Conservation (phyloP, 2,113 vertebrate species). For the Eclectus roratus region DNA sequence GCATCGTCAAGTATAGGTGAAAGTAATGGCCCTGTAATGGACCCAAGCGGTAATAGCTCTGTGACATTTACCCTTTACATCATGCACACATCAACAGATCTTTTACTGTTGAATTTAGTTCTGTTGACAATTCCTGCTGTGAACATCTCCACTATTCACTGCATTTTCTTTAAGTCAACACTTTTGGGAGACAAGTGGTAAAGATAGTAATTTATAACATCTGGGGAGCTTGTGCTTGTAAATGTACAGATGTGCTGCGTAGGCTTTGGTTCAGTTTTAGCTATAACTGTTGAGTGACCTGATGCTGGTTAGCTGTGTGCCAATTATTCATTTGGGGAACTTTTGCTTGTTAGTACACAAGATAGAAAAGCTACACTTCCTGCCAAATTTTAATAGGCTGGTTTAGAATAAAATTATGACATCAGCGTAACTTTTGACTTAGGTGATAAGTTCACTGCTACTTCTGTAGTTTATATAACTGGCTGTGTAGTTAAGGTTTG, state of each 20-base stretch:
- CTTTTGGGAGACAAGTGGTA: slow-evolving; percentile 48
- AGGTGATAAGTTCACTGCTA: background rate
- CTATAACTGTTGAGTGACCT: background rate
- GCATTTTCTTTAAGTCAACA: slow-evolving; percentile 50
- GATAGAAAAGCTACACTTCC: background rate
- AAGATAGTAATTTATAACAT: slow-evolving; percentile 61
- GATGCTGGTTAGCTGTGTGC: background rate
- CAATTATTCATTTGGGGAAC: slow-evolving; percentile 4
- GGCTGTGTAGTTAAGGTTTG: background rate
- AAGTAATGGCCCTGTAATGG: background rate
- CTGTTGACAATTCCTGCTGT: slow-evolving; percentile 65
- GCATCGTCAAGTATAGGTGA: background rate
- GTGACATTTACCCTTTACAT: slow-evolving; percentile 19
- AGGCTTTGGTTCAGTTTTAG: background rate
- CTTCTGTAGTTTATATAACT: background rate
- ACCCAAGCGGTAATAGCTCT: background rate
- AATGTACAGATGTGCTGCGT: slow-evolving; percentile 25
- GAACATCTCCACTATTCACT: slow-evolving; percentile 57
- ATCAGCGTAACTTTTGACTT: background rate
- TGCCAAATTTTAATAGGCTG: background rate
- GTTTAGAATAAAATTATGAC: background rate
- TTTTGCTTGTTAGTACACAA: background rate
- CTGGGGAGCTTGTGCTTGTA: slow-evolving; percentile 38
- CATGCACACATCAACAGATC: slow-evolving; percentile 3
- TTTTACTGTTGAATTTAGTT: slow-evolving; percentile 12